Conservation (phyloP, 2,888 invertebrate genomes). For the Pseudanteris insignis region DNA sequence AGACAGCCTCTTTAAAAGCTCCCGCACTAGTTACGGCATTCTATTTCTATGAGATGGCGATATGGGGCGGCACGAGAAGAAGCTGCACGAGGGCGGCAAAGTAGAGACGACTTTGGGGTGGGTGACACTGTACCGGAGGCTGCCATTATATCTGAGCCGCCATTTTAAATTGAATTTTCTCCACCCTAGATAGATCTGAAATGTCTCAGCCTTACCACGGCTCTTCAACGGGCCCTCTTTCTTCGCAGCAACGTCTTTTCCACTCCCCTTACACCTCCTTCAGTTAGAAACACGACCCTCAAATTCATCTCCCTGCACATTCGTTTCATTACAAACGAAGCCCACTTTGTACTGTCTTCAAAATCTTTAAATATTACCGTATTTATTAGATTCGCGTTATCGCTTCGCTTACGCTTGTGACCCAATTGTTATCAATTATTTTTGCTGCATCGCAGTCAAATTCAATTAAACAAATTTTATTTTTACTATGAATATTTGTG, state of each 20-base stretch:
- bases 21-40: constrained; percentile 53
- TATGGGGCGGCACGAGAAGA: constrained; percentile 48
- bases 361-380: constrained; percentile 39
- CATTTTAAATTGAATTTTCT: constrained; percentile 66
- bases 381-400: constrained; percentile 38
- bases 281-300: constrained; percentile 51
- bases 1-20: constrained; percentile 48
- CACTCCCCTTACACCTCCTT: constrained; percentile 24
- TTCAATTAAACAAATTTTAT: too few species aligned
- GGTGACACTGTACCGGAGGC: constrained; percentile 64
- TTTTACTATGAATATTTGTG: too few species aligned
- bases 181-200: constrained; percentile 65
- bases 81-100: constrained; percentile 58
- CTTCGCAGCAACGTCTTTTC: constrained; percentile 44
- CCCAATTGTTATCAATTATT: constrained; percentile 17
- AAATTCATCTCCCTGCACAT: constrained; percentile 42
- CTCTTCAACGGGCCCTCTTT: constrained; percentile 50
- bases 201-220: constrained; percentile 59
- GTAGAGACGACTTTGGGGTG: constrained; percentile 62
- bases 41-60: constrained; percentile 55
- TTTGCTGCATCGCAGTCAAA: too few species aligned
- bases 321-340: constrained; percentile 36
- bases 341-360: constrained; percentile 27
- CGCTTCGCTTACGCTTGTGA: constrained; percentile 18
- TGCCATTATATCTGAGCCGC: constrained; percentile 66